A percentile compares a stretch with the other conserved stretches of the same genome.
Evolutionary conservation across 1,140 invertebrate species (phyloP).

Genomic region (Microplitis mediator): DNA sequence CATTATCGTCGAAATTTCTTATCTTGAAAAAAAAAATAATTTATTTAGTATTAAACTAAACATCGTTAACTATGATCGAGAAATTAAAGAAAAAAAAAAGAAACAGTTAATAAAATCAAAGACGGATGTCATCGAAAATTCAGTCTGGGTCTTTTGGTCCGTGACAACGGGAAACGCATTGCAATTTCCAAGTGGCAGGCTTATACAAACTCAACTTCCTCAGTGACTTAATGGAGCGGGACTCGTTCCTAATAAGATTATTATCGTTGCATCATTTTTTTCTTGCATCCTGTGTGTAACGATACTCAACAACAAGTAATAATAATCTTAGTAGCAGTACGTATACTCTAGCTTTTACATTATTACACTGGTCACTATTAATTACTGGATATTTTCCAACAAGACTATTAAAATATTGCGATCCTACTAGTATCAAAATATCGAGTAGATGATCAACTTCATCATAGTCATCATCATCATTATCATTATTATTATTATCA

Average conservation of each 20-base stretch:
- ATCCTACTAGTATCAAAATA: too few relatives aligned
- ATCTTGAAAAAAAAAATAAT: slow-evolving; percentile 6
- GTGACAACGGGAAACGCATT: slow-evolving; percentile 30
- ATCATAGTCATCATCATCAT: not conserved
- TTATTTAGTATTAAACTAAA: not conserved
- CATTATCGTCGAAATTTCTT: not conserved
- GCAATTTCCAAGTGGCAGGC: slow-evolving; percentile 22
- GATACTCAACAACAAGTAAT: not conserved
- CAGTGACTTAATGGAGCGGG: slow-evolving; percentile 22
- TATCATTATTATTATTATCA: not conserved
- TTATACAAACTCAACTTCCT: slow-evolving; percentile 2
- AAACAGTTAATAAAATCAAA: slow-evolving; percentile 11
- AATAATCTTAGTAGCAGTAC: not conserved
- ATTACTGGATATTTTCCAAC: not conserved
- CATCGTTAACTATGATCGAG: not conserved
- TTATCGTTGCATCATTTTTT: slow-evolving; percentile 24
- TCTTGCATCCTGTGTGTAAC: slow-evolving; percentile 9
- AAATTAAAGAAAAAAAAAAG: not conserved
- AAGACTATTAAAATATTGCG: not conserved
- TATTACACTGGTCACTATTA: not conserved
- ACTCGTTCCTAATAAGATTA: slow-evolving; percentile 22
- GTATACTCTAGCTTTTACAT: not conserved
- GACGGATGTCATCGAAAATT: slow-evolving; percentile 31
- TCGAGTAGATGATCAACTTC: not conserved
- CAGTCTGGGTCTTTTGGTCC: slow-evolving; percentile 29